Base-by-base conservation (phyloP, 2,113 vertebrate species). In the Neodon shergylaensis region DNA sequence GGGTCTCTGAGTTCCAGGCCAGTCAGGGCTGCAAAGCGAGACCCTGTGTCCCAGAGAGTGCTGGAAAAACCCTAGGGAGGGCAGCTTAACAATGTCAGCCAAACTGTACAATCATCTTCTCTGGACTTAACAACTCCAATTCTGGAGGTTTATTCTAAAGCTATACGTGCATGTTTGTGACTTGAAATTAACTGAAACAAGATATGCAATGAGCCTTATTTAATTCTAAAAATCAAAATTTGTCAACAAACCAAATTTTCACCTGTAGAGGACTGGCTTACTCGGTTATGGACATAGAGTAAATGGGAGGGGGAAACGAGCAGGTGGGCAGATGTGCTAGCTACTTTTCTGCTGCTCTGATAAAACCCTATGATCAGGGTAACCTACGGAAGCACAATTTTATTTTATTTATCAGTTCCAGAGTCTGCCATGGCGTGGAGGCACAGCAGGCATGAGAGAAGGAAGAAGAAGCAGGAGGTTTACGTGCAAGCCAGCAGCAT, bases 151-250 rank as follows among this genome's bases (percentile, higher is more conserved):
- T 78, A 87, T 31, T 54, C 68, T 78, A 17, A 95, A 89, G 14
- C 22, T 83, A 54, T 1, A 11, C 31, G 17, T 89, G 66, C 19
- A 81, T 19, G 2, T 70, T 65, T 63, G 1, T 47, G 36, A 74
- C 66, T 8, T 76, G 39, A 96, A 92, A 61, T 58, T 42, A 89
- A 66, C 21, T 54, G 11, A 66, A 87, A 74, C 54, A 63, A 92
- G 16, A 49, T 39, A 47, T 26, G n/a, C 66, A 5, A 28, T 5
- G 24, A 7, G 7, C 2, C 84, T 47, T 39, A 88, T 68, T 88
- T 54, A 88, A 39, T 66, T 73, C 26, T 26, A 78, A 84, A 95
- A 63, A 39, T 33, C 31, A 88, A 95, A 79, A 84, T 79, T 36
- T 63, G 39, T 58, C 91, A 94, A 52, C 83, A 66, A 61, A 26